Evolutionary conservation across 35 echinoderm and acorn worm species (phyloP).

Genomic region (Strongylocentrotus purpuratus): DNA sequence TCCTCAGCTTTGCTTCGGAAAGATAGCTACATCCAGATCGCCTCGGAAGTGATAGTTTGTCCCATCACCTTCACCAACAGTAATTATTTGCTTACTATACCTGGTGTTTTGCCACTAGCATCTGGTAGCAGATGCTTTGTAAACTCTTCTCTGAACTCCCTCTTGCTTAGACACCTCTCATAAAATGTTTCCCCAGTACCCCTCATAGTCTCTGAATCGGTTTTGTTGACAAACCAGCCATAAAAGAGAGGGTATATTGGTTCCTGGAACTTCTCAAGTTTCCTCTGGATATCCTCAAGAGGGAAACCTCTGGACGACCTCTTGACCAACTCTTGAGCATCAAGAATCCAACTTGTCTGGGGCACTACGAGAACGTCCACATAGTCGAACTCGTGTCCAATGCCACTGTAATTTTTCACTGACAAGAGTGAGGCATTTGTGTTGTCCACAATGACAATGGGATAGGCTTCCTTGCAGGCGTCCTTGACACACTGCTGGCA

Average conservation of each 20-base stretch:
- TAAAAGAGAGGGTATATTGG: conserved; percentile 69
- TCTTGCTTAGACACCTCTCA: conserved; percentile 37
- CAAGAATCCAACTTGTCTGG: background rate
- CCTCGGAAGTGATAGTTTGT: too few relatives aligned
- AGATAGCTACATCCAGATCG: too few relatives aligned
- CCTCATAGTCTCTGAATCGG: conserved; percentile 43
- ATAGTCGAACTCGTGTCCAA: conserved; percentile 52
- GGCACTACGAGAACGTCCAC: conserved; percentile 35
- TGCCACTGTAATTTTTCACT: conserved; percentile 30
- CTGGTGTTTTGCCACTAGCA: background rate
- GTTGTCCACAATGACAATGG: conserved; percentile 56
- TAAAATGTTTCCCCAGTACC: background rate
- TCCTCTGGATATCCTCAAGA: background rate
- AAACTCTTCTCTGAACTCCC: conserved; percentile 71
- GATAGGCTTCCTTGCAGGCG: background rate
- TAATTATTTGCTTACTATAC: background rate
- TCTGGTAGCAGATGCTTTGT: conserved; percentile 53
- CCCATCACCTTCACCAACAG: too few relatives aligned
- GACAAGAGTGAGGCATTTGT: background rate
- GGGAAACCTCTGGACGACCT: background rate
- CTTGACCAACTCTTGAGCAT: background rate
- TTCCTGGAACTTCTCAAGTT: background rate
- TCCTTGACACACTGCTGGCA: conserved; percentile 17
- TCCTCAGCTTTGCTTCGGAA: too few relatives aligned
- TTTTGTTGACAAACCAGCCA: conserved; percentile 75